Evolutionary conservation across 1,140 invertebrate species (phyloP), one percentile per base, ranked within the genome.

Genomic region (Gryllus bimaculatus): DNA sequence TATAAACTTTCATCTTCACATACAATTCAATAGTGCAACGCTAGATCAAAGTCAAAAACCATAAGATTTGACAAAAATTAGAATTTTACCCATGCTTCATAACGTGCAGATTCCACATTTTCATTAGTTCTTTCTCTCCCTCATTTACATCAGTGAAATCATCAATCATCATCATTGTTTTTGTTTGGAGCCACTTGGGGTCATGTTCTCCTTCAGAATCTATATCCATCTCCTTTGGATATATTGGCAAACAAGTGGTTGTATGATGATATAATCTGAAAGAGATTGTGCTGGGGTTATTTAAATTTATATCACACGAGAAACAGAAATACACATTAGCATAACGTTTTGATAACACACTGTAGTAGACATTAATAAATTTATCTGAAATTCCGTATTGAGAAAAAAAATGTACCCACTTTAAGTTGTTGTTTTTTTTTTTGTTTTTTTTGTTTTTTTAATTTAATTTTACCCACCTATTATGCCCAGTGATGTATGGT

Each of bases 121-220:
- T 98, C 96, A 98, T 98, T 15, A 99, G 86, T 84, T 98, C 96
- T 85, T 99, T 99, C 86, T 99, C 97, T 4, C 97, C 97, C 85
- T 98, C 96, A 86, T 99, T 99, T 0, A 99, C 97, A 87, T 99
- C 97, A 1, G 96, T 98, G 84, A 99, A 99, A 83, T 99, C 97
- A 84, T 99, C 97, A 77, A 99, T 98, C 96, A 98, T 98, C 93
- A 97, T 94, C 87, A 93, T 93, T 0, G 96, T 98, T 86, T 98
- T 98, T 79, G 94, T 93, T 84, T 94, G 92, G 54, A 98, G 87
- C 97, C 97, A 99, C 81, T 95, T 90, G 0, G 96, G 96, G 87
- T 98, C 96, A 66, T 94, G 96, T 86, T 98, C 96, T 78, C 93
- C 95, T 85, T 98, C 96, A 0, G 95, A 97, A 87, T 98, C 96